Conservation (phyloP, 2,888 invertebrate genomes). For the Stegophylla sp. region DNA sequence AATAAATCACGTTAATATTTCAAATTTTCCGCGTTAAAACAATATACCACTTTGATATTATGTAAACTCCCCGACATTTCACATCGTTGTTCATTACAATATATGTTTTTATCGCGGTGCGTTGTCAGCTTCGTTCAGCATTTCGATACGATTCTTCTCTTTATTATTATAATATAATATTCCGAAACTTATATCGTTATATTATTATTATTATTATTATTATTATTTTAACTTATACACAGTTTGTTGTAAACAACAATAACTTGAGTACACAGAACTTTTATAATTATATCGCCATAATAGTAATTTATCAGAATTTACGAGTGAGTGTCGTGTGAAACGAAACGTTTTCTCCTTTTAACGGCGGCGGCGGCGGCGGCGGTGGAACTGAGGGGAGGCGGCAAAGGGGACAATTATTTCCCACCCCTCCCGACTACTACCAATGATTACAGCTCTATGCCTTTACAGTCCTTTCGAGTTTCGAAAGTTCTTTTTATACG, state of each 20-base stretch:
- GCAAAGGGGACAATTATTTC: no score
- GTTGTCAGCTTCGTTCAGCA: conserved; percentile 38
- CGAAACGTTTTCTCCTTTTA: neutral
- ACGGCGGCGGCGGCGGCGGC: neutral
- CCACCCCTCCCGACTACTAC: no score
- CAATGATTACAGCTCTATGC: no score
- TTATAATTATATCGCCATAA: conserved; percentile 12
- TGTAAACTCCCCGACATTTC: conserved; percentile 11
- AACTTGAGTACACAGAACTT: neutral
- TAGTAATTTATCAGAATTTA: conserved; percentile 23
- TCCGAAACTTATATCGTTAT: conserved; percentile 23
- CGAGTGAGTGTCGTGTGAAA: neutral
- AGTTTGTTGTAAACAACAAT: conserved; percentile 21
- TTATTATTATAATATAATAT: no score
- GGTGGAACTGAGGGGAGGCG: no score
- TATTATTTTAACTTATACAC: neutral
- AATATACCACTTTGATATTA: no score
- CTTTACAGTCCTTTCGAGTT: no score
- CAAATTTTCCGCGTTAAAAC: neutral
- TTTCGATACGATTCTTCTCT: conserved; percentile 3
- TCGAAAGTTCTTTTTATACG: no score
- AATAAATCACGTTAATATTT: conserved; percentile 45
- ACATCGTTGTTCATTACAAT: conserved; percentile 15
- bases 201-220: neutral
- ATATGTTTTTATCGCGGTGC: conserved; percentile 5